A percentile compares a stretch with the other conserved stretches of the same genome.
phyloP scores from a whole-genome alignment of 92 coral and sea anemone genomes.

The Palythoa grandis region DNA sequence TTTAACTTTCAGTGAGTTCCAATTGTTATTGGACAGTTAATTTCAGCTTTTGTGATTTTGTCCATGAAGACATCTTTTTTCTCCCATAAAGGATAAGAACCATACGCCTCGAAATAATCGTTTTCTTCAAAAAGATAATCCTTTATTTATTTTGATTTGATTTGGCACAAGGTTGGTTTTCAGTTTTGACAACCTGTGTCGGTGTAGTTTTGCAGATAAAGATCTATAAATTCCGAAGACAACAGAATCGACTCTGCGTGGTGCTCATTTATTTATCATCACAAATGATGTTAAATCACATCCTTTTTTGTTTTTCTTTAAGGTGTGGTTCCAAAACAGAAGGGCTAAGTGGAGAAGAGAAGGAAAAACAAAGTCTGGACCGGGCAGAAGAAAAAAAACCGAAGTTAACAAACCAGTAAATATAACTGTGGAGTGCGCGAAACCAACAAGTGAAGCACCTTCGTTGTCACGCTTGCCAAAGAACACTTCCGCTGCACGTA shows the following conservation, averaged over 20 bases:
- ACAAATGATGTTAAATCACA: not conserved
- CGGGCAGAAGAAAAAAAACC: conserved; percentile 89
- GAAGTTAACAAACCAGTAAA: conserved; percentile 72
- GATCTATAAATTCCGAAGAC: conserved; percentile 21
- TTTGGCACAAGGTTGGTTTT: conserved; percentile 9
- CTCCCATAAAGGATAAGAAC: not conserved
- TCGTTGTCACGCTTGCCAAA: not conserved
- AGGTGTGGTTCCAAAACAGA: conserved; percentile 99
- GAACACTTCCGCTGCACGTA: not conserved
- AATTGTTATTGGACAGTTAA: no score
- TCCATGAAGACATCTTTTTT: not conserved
- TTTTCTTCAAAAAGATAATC: not conserved
- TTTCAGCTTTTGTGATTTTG: no score
- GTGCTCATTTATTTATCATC: not conserved
- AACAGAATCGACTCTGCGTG: not conserved
- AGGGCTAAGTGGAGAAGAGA: conserved; percentile 92
- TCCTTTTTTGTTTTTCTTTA: conserved; percentile 18
- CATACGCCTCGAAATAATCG: no score
- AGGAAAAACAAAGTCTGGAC: conserved; percentile 90
- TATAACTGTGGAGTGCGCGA: conserved; percentile 15
- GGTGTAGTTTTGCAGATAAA: conserved; percentile 26
- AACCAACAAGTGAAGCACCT: conserved; percentile 1
- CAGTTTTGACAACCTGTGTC: conserved; percentile 29
- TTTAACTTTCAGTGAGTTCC: no score
- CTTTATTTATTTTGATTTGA: not conserved